Conservation (phyloP, 2,888 invertebrate genomes). For the Dione vanillae region DNA sequence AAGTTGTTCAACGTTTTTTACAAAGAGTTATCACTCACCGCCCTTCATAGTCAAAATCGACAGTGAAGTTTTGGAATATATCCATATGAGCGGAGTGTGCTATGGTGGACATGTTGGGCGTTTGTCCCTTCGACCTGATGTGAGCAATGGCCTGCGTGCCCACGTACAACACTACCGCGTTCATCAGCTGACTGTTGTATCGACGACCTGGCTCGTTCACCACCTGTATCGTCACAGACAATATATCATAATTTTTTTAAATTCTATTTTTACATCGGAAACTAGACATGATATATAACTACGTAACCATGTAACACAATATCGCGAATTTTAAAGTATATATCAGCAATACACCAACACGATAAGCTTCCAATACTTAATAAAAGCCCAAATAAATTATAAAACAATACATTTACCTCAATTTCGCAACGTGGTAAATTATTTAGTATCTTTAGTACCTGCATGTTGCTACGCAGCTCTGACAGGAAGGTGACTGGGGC, state of each 20-base stretch:
- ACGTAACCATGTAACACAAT: too few species aligned
- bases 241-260: too few species aligned
- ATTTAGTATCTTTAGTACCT: conserved; percentile 77
- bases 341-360: not conserved
- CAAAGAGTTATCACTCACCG: conserved; percentile 61
- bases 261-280: too few species aligned
- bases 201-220: conserved; percentile 94
- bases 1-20: not conserved
- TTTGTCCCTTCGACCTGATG: conserved; percentile 95
- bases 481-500: conserved; percentile 98
- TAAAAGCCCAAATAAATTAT: not conserved
- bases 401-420: not conserved
- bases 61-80: conserved; percentile 99
- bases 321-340: not conserved
- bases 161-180: conserved; percentile 98
- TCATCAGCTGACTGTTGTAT: conserved; percentile 98
- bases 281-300: too few species aligned
- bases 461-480: conserved; percentile 94
- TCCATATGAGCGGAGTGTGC: conserved; percentile 99
- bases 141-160: conserved; percentile 97
- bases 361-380: not conserved
- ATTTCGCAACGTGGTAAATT: not conserved
- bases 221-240: conserved; percentile 77
- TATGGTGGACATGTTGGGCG: conserved; percentile 98
- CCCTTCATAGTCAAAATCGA: conserved; percentile 98